Conservation (phyloP, 2,113 vertebrate genomes). For the Saiga tatarica region DNA sequence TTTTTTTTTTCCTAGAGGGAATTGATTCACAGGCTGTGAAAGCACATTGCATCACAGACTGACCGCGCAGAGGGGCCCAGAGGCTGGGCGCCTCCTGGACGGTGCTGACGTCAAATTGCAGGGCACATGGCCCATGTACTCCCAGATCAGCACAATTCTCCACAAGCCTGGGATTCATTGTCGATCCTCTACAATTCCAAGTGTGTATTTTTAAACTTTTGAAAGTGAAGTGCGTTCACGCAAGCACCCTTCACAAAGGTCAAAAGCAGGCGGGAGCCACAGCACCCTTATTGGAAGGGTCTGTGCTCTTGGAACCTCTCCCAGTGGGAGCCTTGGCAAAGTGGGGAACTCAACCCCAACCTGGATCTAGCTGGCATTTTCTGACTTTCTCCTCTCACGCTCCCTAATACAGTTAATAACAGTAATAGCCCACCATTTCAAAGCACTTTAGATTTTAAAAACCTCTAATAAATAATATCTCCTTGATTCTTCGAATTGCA, state of each 20-base stretch:
- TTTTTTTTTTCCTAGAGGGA: slow-evolving; percentile 31
- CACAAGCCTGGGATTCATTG: neutral
- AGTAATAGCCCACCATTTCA: slow-evolving; percentile 57
- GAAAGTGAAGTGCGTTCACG: slow-evolving; percentile 60
- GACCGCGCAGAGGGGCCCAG: neutral
- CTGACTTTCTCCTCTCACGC: neutral
- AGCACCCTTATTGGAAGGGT: neutral
- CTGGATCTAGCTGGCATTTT: slow-evolving; percentile 62
- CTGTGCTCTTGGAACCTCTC: neutral
- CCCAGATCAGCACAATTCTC: slow-evolving; percentile 51
- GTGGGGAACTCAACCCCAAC: neutral
- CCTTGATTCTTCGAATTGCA: slow-evolving; percentile 4
- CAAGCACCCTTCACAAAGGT: slow-evolving; percentile 73
- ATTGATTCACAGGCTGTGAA: slow-evolving; percentile 39
- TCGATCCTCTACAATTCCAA: slow-evolving; percentile 45
- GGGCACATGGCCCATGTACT: neutral
- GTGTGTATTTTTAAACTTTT: slow-evolving; percentile 60
- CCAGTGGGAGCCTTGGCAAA: slow-evolving; percentile 44
- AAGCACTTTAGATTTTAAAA: slow-evolving; percentile 57
- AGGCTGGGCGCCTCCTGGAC: neutral
- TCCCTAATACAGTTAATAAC: slow-evolving; percentile 56
- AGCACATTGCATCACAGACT: slow-evolving; percentile 33
- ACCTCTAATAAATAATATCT: slow-evolving; percentile 46
- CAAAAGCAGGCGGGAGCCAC: slow-evolving; percentile 47
- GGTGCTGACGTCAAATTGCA: neutral